Conservation (phyloP, 2,888 invertebrate species). For the Mamestra brassicae region DNA sequence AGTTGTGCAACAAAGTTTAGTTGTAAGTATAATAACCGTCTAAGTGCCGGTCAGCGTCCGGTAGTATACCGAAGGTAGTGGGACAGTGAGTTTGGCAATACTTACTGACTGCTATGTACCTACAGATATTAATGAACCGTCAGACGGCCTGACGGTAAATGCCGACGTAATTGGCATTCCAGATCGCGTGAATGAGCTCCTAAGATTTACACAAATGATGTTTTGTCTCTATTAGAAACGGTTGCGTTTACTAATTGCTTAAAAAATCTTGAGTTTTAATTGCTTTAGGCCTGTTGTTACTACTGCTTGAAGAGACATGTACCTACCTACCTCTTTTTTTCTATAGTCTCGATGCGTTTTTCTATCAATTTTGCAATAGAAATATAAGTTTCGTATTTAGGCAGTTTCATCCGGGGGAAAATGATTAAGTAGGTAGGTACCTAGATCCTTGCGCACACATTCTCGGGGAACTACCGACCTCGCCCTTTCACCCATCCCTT, state of each 20-base stretch:
- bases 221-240: conserved; percentile 39
- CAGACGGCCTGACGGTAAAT: conserved; percentile 17
- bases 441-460: too few species aligned
- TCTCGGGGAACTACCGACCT: too few species aligned
- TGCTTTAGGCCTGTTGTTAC: conserved; percentile 13
- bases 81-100: conserved; percentile 30
- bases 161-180: conserved; percentile 30
- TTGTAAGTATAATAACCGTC: conserved; percentile 12
- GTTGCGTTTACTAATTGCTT: conserved; percentile 30
- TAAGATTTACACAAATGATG: conserved; percentile 45
- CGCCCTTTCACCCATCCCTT: too few species aligned
- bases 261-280: conserved; percentile 18
- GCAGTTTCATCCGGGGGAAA: too few species aligned
- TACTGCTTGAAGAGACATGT: not conserved
- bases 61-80: conserved; percentile 3
- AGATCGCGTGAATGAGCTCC: conserved; percentile 45
- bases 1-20: conserved; percentile 17
- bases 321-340: not conserved
- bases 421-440: too few species aligned
- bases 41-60: not conserved
- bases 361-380: too few species aligned
- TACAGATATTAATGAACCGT: conserved; percentile 36
- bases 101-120: not conserved
- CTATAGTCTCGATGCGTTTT: not conserved
- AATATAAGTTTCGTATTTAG: too few species aligned